These are phyloP conservation scores for Sebastes minor DNA, from an alignment of 2,797 vertebrate genomes.

Conservation along the genomic window DNA sequence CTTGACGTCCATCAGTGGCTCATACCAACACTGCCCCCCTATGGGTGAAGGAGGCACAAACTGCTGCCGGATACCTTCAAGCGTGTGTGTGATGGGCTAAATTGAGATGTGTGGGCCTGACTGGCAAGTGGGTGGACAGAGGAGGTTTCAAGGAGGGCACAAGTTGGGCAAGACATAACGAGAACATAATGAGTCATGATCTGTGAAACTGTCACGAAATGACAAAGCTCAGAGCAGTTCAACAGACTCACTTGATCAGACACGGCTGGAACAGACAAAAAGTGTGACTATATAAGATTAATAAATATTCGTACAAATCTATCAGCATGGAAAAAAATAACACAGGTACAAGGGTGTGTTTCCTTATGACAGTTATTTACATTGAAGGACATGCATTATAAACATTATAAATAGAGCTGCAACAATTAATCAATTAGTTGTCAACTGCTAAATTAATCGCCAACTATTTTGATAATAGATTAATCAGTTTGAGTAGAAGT, in stretches of 20 bases:
- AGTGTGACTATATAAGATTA: not conserved
- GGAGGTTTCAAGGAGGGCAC: conserved; percentile 35
- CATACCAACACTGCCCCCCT: conserved; percentile 49
- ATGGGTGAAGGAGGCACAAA: conserved; percentile 22
- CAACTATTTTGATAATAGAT: too few species aligned
- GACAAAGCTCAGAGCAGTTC: not conserved
- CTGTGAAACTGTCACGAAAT: conserved; percentile 15
- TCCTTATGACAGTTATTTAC: not conserved
- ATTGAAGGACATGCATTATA: not conserved
- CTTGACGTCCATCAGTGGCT: not conserved
- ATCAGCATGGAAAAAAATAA: not conserved
- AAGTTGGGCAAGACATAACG: conserved; percentile 33
- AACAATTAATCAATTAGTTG: too few species aligned
- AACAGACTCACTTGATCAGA: not conserved
- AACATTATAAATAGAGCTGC: not conserved
- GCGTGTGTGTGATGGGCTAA: conserved; percentile 33
- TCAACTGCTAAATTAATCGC: too few species aligned
- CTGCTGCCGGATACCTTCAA: not conserved
- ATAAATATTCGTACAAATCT: not conserved
- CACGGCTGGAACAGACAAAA: not conserved
- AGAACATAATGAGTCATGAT: conserved; percentile 48
- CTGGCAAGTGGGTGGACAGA: conserved; percentile 44
- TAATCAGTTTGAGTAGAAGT: too few species aligned
- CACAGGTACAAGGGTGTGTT: not conserved
- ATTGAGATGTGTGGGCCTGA: conserved; percentile 46